Evolutionary conservation across 92 coral and sea anemone genomes (phyloP), one percentile per base, ranked within the genome.

Genomic region (Epizoanthus stellaris): DNA sequence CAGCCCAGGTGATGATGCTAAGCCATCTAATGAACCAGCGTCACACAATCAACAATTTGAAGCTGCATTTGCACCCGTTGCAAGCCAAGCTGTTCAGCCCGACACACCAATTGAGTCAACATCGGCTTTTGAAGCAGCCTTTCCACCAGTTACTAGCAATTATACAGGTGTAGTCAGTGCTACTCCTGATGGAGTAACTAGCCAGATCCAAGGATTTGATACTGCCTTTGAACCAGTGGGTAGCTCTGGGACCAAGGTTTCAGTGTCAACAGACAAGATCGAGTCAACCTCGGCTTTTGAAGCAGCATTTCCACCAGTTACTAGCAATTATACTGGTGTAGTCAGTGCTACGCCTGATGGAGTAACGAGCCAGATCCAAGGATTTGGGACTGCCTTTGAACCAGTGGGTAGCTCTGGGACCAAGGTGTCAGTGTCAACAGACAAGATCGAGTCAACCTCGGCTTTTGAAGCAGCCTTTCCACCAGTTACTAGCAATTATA

Each of bases 401-500:
- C 56, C 56, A 1, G 56, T 52, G 56, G 15, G 14, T 52, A 52
- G 56, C 56, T 9, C 56, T 9, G 49, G 49, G 49, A 43, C 49
- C 49, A 43, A 43, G 49, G 49, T 43, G 59, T 39, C 47, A 9
- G 69, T 2, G n/a, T 13, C 56, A 34, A 60, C 68, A 38, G 57
- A 58, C 56, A 11, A 49, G 56, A 30, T 30, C 34, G n/a, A n/a
- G n/a, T n/a, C n/a, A n/a, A n/a, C n/a, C n/a, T n/a, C n/a, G n/a
- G n/a, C n/a, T n/a, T 30, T 66, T 16, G 64, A 54, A 19, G 53
- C 34, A n/a, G 47, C 81, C 34, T 58, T 56, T 76, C 64, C 81
- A n/a, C 10, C 39, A 23, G 39, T 56, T 39, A 3, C 82, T 3
- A 63, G 82, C 42, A 12, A 66, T 3, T 30, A 30, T 36, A 60